Percentiles rank a stretch among this genome's conserved stretches.
Conservation (phyloP, 2,113 vertebrate species). For the Triplophysa tibetana region DNA sequence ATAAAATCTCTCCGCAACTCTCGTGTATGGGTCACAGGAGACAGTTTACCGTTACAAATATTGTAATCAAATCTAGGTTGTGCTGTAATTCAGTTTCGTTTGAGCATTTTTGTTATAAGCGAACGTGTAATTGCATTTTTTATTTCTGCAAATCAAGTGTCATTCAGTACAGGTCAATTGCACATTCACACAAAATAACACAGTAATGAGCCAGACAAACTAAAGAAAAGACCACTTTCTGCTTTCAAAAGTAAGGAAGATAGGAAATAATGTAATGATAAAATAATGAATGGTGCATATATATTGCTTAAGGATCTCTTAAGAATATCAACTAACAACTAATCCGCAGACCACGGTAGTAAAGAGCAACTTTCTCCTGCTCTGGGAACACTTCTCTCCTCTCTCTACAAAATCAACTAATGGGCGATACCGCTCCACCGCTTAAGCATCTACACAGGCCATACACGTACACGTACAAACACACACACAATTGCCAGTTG, state of each 20-base stretch:
- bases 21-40: not conserved
- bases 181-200: not conserved
- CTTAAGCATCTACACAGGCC: constrained; percentile 21
- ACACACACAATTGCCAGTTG: constrained; percentile 37
- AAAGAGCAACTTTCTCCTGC: not conserved
- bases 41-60: not conserved
- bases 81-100: not conserved
- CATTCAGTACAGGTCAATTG: not conserved
- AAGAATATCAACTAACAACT: constrained; percentile 26
- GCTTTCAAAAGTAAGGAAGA: constrained; percentile 1
- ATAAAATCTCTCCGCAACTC: not conserved
- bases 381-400: constrained; percentile 3
- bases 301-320: constrained; percentile 8
- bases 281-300: constrained; percentile 1
- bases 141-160: not conserved
- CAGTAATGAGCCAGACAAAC: not conserved
- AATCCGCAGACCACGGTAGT: not conserved
- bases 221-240: not conserved
- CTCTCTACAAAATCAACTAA: constrained; percentile 25
- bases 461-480: constrained; percentile 24
- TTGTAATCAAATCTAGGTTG: not conserved
- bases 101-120: not conserved
- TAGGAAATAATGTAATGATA: constrained; percentile 16
- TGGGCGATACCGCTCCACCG: constrained; percentile 1
- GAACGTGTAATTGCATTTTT: not conserved